Evolutionary conservation across 2,113 vertebrate species (phyloP), one percentile per base, ranked within the genome.

Genomic region (Cichladusa arquata): DNA sequence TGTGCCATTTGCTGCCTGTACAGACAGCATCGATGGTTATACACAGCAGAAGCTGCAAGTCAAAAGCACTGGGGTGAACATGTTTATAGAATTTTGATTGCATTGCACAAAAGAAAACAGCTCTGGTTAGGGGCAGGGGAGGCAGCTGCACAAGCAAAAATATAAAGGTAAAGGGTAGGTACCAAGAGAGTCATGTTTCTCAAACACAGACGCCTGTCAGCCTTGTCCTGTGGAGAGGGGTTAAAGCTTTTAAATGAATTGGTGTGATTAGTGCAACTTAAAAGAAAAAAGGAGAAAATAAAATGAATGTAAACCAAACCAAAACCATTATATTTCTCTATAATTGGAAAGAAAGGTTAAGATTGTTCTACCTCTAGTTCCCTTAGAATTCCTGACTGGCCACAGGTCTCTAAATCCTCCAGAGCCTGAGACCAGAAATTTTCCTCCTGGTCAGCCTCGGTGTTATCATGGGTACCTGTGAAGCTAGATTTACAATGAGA

Each of bases 361-460:
- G 96, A 81, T 93, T 56, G 19, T 87, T 90, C 97, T 98, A 99
- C 99, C 99, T 99, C 99, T 87, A 99, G 98, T 97, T 99, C 99
- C 95, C 99, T 97, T 72, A 99, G 98, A 97, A 99, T 99, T 88
- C 99, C 99, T 23, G 99, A 99, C 94, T 99, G 99, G 58, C 99
- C 99, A 40, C 99, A 99, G 16, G 99, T 99, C 97, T 99, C 99
- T 97, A 99, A 97, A 90, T 99, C 99, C 94, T 99, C 99, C 97
- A 99, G 98, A 2, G 99, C 99, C 97, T 99, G 99, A 90, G 99
- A 99, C 99, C 99, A 99, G 98, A 99, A 99, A 97, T 99, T 99
- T 98, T 99, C 99, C 88, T 99, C 99, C 96, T 99, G 99, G 95
- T 99, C 99, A 8, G 98, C 98, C 95, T 99, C 99, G 1, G 98